phyloP scores from a whole-genome alignment of 2,113 vertebrate genomes.

The Nothocercus julius region DNA sequence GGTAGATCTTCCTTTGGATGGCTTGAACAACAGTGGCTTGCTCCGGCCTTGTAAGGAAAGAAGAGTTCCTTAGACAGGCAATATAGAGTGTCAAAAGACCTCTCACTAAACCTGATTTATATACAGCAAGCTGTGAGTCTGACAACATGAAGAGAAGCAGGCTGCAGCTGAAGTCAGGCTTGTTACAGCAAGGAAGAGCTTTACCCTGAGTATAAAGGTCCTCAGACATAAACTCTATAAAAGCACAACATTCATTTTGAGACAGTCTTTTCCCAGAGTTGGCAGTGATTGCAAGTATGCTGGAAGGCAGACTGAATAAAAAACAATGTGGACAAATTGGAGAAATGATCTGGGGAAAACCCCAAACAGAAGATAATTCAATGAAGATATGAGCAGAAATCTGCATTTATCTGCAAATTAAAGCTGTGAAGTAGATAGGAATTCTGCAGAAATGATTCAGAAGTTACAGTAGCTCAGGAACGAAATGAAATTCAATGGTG shows the following conservation, averaged over 20 bases:
- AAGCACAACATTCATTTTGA: not conserved
- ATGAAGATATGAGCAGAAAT: not conserved
- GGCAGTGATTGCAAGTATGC: not conserved
- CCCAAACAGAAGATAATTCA: not conserved
- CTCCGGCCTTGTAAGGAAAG: conserved; percentile 11
- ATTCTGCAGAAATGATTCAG: not conserved
- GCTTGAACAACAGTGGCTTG: rapidly evolving
- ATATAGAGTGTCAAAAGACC: rapidly evolving
- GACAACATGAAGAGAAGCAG: not conserved
- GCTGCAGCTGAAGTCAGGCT: not conserved
- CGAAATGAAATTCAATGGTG: not conserved
- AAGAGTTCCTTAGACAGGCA: not conserved
- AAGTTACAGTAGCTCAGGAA: not conserved
- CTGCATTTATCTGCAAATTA: not conserved
- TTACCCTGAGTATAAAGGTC: not conserved
- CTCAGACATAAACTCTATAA: not conserved
- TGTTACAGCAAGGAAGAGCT: not conserved
- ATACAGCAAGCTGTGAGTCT: not conserved
- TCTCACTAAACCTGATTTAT: not conserved
- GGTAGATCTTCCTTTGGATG: not conserved
- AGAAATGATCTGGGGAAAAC: not conserved
- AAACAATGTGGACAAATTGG: not conserved
- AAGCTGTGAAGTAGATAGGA: not conserved
- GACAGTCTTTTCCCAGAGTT: not conserved
- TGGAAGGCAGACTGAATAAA: not conserved